Evolutionary conservation across 2,113 vertebrate species (phyloP).

Genomic region (Cynocephalus volans): DNA sequence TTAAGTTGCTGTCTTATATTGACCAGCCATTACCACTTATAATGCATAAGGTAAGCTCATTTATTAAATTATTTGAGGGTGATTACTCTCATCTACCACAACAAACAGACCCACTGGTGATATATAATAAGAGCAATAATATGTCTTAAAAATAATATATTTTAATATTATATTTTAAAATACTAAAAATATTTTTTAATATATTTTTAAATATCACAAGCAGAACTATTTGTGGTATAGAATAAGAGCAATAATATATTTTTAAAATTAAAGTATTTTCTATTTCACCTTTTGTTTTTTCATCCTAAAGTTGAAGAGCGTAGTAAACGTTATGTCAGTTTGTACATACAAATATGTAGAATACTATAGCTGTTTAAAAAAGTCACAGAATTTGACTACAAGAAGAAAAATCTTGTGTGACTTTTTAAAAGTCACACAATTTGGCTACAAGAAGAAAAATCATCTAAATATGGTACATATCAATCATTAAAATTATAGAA

Average conservation of each 20-base stretch:
- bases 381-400: neutral
- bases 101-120: neutral
- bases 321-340: neutral
- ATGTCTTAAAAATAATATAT: neutral
- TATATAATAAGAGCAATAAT: neutral
- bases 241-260: neutral
- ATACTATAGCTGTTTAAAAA: neutral
- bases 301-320: neutral
- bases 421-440: neutral
- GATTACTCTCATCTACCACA: neutral
- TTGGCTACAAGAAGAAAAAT: neutral
- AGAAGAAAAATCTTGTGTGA: constrained; percentile 9
- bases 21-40: neutral
- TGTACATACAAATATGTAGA: neutral
- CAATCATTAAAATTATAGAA: constrained; percentile 57
- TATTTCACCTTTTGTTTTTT: neutral
- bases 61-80: neutral
- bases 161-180: no score
- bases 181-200: no score
- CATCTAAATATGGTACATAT: constrained; percentile 28
- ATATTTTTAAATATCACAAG: neutral
- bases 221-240: neutral
- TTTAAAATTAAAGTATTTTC: neutral
- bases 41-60: neutral
- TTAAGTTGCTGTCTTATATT: neutral